Evolutionary conservation across 2,113 vertebrate species (phyloP).

Genomic region (Laticauda colubrina): DNA sequence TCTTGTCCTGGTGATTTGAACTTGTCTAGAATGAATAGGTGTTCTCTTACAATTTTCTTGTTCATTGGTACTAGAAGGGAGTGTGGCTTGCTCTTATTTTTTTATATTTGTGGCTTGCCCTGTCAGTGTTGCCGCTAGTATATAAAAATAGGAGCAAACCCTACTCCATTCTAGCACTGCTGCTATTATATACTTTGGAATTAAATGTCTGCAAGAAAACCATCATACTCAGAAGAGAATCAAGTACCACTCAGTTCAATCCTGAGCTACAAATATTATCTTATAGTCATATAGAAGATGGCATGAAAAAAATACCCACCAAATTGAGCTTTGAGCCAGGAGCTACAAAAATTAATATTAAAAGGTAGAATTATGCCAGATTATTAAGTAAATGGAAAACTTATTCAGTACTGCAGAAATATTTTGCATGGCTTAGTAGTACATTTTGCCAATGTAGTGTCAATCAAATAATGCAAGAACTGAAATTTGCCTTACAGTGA

Average conservation of each 20-base stretch:
- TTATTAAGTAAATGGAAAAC: constrained; percentile 17
- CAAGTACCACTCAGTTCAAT: background rate
- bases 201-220: background rate
- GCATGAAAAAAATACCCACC: background rate
- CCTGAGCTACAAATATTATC: background rate
- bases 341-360: constrained; percentile 33
- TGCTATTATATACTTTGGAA: background rate
- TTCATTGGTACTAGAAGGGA: background rate
- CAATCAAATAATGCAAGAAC: accelerated
- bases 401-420: background rate
- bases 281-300: constrained; percentile 10
- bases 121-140: background rate
- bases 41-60: background rate
- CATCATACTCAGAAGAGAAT: background rate
- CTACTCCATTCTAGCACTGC: background rate
- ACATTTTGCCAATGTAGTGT: background rate
- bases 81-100: background rate
- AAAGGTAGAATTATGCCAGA: constrained; percentile 24
- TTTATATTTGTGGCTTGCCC: background rate
- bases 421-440: constrained; percentile 18
- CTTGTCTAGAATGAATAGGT: background rate
- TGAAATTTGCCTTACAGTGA: background rate
- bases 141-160: background rate
- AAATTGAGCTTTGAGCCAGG: constrained; percentile 8
- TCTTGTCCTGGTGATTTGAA: background rate